Evolutionary conservation across 2,113 vertebrate genomes (phyloP), one percentile per base, ranked within the genome.

Genomic region (Micronycteris hirsuta): DNA sequence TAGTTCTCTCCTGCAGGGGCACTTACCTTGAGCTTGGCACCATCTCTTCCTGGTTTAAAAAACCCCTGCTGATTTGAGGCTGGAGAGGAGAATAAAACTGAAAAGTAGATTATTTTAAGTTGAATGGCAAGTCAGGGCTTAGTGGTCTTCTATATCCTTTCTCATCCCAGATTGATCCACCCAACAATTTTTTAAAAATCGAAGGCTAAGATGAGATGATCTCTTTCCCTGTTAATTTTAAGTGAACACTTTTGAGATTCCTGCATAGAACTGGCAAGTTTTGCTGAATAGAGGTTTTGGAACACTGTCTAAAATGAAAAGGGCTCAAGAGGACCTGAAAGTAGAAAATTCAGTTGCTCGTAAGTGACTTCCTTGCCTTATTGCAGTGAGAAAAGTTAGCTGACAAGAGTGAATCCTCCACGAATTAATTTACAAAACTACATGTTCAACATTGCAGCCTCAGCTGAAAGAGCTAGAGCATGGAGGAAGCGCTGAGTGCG

Each of bases 341-440:
- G 1, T 2, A 45, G 93, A 92, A 92, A 16, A 89, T 78, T 58
- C 41, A 19, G 88, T 90, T 78, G 3, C 73, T 91, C 0, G 31
- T 41, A 93, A 95, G 82, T 45, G 84, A 15, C 9, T 56, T 92
- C 61, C 74, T 95, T 73, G 85, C 78, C 93, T 89, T 91, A 61
- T 52, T n/a, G 63, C 93, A 89, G 87, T n/a, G 80, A 86, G 73
- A 17, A 4, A 5, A 56, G 80, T 95, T 96, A 96, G 86, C 82
- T 96, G 97, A 95, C 76, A 89, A 94, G 80, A 65, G 92, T 90
- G 84, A 88, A 41, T 91, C 82, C 97, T 98, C 76, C 77, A 94
- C 67, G 96, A 96, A 92, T 92, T 94, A 95, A 86, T 96, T 98
- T 97, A 82, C 83, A 84, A 94, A 97, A 52, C 10, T 74, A 41